A percentile compares a stretch with the other conserved stretches of the same genome.
These are phyloP conservation scores for Acronicta leporina DNA, from an alignment of 2,888 invertebrate species.

Conservation along the genomic window DNA sequence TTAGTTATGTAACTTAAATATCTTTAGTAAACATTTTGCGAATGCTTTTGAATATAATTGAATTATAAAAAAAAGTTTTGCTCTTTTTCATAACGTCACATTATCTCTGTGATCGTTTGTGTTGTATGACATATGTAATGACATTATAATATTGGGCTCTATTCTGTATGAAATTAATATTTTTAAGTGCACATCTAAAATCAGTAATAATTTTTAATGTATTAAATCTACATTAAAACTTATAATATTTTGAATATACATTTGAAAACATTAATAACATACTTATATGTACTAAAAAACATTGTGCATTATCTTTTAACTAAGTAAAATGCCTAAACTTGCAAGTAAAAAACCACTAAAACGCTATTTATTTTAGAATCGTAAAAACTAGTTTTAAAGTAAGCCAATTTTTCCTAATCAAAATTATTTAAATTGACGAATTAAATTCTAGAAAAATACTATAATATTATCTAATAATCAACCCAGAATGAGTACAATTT, in stretches of 20 bases:
- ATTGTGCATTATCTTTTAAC: slow-evolving; percentile 6
- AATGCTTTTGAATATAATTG: background rate
- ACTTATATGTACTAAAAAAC: too few relatives aligned
- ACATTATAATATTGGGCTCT: background rate
- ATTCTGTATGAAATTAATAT: slow-evolving; percentile 9
- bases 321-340: slow-evolving; percentile 5
- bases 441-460: slow-evolving; percentile 18
- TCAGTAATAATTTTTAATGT: slow-evolving; percentile 12
- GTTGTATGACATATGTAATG: background rate
- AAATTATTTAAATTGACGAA: slow-evolving; percentile 30
- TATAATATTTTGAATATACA: slow-evolving; percentile 10
- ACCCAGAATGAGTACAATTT: background rate
- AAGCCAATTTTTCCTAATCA: background rate
- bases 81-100: background rate
- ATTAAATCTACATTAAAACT: slow-evolving; percentile 1
- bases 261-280: slow-evolving; percentile 9
- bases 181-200: slow-evolving; percentile 7
- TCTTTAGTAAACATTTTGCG: background rate
- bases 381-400: slow-evolving; percentile 12
- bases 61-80: background rate
- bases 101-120: background rate
- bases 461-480: slow-evolving; percentile 8
- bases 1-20: too few relatives aligned
- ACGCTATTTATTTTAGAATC: slow-evolving; percentile 2
- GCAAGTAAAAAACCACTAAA: slow-evolving; percentile 13